phyloP scores from a whole-genome alignment of 1,140 invertebrate genomes.

The Diploscapter pachys region DNA sequence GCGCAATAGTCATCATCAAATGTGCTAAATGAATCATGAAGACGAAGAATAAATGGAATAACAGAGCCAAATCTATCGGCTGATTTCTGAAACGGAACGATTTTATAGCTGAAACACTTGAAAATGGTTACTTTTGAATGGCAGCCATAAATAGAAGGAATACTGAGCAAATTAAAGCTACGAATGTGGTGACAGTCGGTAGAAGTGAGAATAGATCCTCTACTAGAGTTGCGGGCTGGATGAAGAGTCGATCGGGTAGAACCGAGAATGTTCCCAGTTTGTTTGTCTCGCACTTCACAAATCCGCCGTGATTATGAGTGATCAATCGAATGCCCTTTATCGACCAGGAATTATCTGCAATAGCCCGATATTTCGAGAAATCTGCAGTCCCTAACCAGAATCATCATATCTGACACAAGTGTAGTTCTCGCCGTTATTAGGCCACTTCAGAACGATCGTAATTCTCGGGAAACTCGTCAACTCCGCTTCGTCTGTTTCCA shows the following conservation, averaged over 20 bases:
- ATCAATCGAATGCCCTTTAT: constrained; percentile 28
- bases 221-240: neutral
- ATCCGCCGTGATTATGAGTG: constrained; percentile 23
- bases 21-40: constrained; percentile 25
- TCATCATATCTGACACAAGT: constrained; percentile 36
- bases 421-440: constrained; percentile 24
- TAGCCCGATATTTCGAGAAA: neutral
- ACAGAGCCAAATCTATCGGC: constrained; percentile 25
- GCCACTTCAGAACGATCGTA: constrained; percentile 17
- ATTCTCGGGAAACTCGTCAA: constrained; percentile 13
- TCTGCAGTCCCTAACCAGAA: constrained; percentile 1
- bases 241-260: constrained; percentile 14
- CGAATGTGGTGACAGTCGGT: neutral
- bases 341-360: constrained; percentile 26
- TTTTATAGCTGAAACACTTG: neutral
- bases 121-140: constrained; percentile 12
- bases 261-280: constrained; percentile 25
- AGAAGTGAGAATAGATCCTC: neutral
- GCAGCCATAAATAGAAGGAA: constrained; percentile 15
- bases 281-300: constrained; percentile 31
- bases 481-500: constrained; percentile 19
- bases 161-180: constrained; percentile 12
- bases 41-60: constrained; percentile 28
- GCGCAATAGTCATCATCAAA: constrained; percentile 25
- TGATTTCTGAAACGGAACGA: constrained; percentile 2